Evolutionary conservation across 1,140 invertebrate species (phyloP).

Genomic region (Neodiprion virginianus): DNA sequence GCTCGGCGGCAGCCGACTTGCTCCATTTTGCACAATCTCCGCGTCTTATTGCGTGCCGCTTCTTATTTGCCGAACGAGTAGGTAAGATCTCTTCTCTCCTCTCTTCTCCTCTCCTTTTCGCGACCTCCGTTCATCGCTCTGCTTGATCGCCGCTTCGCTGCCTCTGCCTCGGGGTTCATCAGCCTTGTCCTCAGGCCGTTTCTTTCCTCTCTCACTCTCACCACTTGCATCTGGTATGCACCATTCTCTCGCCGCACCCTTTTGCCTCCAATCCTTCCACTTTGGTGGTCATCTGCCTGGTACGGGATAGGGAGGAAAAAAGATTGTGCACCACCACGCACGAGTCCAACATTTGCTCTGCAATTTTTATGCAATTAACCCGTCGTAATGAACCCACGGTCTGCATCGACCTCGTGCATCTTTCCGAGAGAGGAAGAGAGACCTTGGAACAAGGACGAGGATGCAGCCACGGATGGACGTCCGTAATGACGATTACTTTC

Average conservation of each 20-base stretch:
- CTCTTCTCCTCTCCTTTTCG: too few species aligned
- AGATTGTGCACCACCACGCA: neutral
- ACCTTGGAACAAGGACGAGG: too few species aligned
- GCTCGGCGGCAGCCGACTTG: neutral
- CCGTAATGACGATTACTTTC: too few species aligned
- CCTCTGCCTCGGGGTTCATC: neutral
- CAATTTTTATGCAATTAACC: slow-evolving; percentile 1
- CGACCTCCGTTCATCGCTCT: too few species aligned
- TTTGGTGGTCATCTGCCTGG: neutral
- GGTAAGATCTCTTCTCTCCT: too few species aligned
- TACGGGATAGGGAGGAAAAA: neutral
- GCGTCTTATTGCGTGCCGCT: neutral
- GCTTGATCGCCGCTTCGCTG: neutral
- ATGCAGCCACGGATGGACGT: too few species aligned
- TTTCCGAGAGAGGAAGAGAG: too few species aligned
- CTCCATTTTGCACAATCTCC: slow-evolving; percentile 4
- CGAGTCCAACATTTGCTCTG: neutral
- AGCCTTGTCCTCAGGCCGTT: neutral
- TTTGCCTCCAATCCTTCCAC: neutral
- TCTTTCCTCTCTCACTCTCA: neutral
- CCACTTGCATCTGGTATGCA: neutral
- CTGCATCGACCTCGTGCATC: too few species aligned
- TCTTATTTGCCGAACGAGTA: neutral
- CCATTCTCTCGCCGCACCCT: neutral
- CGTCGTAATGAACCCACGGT: neutral